Evolutionary conservation across 30 jellyfish, hydroid and myxozoan genomes (phyloP), one percentile per base, ranked within the genome.

Genomic region (Cassiopea andromeda): DNA sequence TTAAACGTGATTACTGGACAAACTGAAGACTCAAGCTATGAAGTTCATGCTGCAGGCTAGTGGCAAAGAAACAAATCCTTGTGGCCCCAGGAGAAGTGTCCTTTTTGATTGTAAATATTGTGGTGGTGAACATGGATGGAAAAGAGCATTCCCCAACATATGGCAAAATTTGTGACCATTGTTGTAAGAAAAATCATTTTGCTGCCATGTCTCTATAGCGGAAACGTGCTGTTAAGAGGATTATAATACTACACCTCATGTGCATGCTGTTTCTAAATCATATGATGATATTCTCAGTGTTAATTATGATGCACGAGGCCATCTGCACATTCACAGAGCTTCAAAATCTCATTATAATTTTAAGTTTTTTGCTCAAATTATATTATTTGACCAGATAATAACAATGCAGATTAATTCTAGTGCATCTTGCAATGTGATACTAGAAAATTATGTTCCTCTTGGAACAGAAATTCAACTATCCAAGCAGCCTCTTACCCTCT

Each of bases 1-100:
- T 79, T 61, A 64, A 80, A 80, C 43, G 79, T 66, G 60, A 80
- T 80, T 79, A 16, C 66, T 6, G 89, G 89, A 61, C 89, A 80
- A 16, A 73, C 64, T 80, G 79, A 45, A 19, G 60, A 50, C 60
- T 7, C 15, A 1, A 66, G 5, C 57, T 69, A 57, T 80, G 60
- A 57, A 27, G 80, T 80, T 57, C 27, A 80, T 59, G 17, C 59
- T 80, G 61, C 59, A 57, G 66, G 66, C 19, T 2, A 80, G 50
- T 75, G 0, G 43, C 18, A 75, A 14, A 77, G 73, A 44, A 73
- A 73, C 0, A 47, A 77, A 75, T 46, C 3, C 73, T 75, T 9
- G 46, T 49, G 87, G 75, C 5, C 44, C 48, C 50, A 46, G 75
- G 50, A 77, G 75, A 77, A 48, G 74, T 0, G 14, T 49, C 60